Percentiles rank a stretch among this genome's conserved stretches.
Evolutionary conservation across 2,888 invertebrate species (phyloP).

Genomic region (Nephrocerus scutellatus): DNA sequence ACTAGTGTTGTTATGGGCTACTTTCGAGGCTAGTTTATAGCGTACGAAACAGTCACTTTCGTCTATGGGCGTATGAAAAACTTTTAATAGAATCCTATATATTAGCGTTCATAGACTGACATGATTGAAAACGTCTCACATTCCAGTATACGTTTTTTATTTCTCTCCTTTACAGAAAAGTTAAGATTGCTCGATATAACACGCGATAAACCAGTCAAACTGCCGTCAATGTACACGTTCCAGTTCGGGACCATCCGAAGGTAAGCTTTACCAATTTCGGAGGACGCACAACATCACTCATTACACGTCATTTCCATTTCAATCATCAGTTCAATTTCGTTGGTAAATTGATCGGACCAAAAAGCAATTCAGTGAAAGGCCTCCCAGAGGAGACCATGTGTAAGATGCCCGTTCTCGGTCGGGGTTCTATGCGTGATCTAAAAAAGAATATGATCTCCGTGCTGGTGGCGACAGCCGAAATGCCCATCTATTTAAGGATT

Average conservation of each 20-base stretch:
- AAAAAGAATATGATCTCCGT: conserved; percentile 90
- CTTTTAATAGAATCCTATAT: too few species aligned
- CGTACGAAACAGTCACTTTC: too few species aligned
- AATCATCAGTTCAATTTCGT: conserved; percentile 98
- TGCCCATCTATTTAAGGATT: conserved; percentile 85
- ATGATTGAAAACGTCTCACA: too few species aligned
- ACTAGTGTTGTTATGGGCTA: too few species aligned
- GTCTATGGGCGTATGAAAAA: too few species aligned
- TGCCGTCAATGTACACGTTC: conserved; percentile 80
- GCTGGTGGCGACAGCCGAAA: conserved; percentile 88
- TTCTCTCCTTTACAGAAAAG: conserved; percentile 48
- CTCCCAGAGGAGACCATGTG: conserved; percentile 93
- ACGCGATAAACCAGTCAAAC: conserved; percentile 78
- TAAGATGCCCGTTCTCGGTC: conserved; percentile 90
- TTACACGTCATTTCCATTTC: conserved; percentile 48
- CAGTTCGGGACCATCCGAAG: conserved; percentile 81
- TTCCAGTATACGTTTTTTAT: too few species aligned
- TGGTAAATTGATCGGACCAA: conserved; percentile 87
- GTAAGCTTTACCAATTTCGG: conserved; percentile 51
- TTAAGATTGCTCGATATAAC: conserved; percentile 79
- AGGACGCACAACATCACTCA: neutral
- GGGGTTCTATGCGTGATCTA: conserved; percentile 90
- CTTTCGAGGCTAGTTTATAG: too few species aligned
- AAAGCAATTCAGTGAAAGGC: conserved; percentile 85
- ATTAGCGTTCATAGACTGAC: too few species aligned